Percentiles rank a stretch among this genome's conserved stretches.
These are phyloP conservation scores for Leptonema lineaticorne DNA, from an alignment of 1,140 invertebrate genomes.

Conservation along the genomic window DNA sequence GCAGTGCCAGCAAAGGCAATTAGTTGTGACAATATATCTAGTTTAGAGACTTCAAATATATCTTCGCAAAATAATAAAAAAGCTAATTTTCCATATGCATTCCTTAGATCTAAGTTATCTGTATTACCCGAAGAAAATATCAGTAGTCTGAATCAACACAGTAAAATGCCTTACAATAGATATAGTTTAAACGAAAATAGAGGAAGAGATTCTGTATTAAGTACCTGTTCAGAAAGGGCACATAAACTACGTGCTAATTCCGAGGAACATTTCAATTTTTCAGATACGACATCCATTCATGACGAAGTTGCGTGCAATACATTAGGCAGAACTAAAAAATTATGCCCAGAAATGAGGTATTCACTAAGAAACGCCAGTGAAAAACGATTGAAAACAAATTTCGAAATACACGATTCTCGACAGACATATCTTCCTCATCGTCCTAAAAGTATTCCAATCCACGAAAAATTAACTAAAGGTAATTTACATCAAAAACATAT, in stretches of 20 bases:
- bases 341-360: constrained; percentile 49
- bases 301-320: constrained; percentile 49
- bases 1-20: constrained; percentile 60
- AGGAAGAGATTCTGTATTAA: constrained; percentile 51
- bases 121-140: constrained; percentile 72
- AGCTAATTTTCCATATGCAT: constrained; percentile 75
- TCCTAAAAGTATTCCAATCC: constrained; percentile 52
- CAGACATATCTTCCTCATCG: constrained; percentile 49
- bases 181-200: constrained; percentile 56
- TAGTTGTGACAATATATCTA: constrained; percentile 65
- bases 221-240: constrained; percentile 44
- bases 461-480: constrained; percentile 49
- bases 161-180: constrained; percentile 46
- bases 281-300: constrained; percentile 52
- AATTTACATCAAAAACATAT: constrained; percentile 51
- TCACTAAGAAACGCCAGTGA: constrained; percentile 44
- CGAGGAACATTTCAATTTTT: constrained; percentile 55
- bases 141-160: constrained; percentile 54
- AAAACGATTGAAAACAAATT: not conserved
- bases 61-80: constrained; percentile 55
- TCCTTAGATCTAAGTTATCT: constrained; percentile 71
- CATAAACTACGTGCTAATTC: constrained; percentile 45
- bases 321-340: constrained; percentile 45
- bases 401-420: constrained; percentile 31
- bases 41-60: constrained; percentile 49